phyloP scores from a whole-genome alignment of 2,797 vertebrate genomes.

The Toxotes lorentzi region DNA sequence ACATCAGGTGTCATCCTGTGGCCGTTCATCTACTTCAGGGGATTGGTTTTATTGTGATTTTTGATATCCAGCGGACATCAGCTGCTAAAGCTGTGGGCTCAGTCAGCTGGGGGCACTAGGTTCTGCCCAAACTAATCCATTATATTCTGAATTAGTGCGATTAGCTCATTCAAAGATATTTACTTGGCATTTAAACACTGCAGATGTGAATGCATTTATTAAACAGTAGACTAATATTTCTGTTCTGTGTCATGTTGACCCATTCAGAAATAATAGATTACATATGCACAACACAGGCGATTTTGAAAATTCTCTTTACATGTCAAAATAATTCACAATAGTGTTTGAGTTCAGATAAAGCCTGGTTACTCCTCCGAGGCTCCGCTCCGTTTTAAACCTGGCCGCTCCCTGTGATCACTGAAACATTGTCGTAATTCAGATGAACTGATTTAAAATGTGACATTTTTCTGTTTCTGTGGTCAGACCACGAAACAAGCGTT shows the following conservation, averaged over 20 bases:
- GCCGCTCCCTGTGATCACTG: too few relatives aligned
- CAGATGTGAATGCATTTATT: slow-evolving; percentile 7
- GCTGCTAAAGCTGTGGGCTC: slow-evolving; percentile 33
- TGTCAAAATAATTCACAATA: too few relatives aligned
- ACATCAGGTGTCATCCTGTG: slow-evolving; percentile 53
- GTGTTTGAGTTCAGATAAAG: not conserved
- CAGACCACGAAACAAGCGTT: too few relatives aligned
- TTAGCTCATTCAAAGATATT: slow-evolving; percentile 17
- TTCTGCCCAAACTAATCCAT: not conserved
- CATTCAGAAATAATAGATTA: not conserved
- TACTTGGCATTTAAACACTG: not conserved
- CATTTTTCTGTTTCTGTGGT: too few relatives aligned
- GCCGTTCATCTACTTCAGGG: slow-evolving; percentile 40
- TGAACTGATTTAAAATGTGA: too few relatives aligned
- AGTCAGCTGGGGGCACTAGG: slow-evolving; percentile 19
- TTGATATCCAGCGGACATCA: slow-evolving; percentile 40
- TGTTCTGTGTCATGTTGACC: not conserved
- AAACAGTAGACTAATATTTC: not conserved
- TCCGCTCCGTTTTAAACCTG: too few relatives aligned
- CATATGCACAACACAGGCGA: not conserved
- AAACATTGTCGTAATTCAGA: too few relatives aligned
- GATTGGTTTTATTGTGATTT: slow-evolving; percentile 50
- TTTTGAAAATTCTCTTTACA: too few relatives aligned
- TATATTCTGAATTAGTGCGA: slow-evolving; percentile 7
- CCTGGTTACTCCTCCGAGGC: too few relatives aligned